Evolutionary conservation across 2,113 vertebrate species (phyloP), one percentile per base, ranked within the genome.

Genomic region (Hystrix cristata): DNA sequence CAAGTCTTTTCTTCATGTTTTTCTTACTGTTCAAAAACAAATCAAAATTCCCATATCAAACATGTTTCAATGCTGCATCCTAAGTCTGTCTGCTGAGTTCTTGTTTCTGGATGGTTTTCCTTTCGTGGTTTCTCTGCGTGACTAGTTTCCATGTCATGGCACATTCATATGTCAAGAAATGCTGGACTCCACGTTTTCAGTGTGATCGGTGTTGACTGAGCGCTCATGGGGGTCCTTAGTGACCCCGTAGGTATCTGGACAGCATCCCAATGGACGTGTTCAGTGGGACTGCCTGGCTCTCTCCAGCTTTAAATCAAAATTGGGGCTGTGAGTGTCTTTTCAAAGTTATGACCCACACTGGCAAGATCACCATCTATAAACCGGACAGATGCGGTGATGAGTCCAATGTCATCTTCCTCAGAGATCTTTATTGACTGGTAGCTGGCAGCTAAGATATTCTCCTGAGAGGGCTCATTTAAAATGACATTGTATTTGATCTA

Each of bases 221-320:
- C 99, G 98, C 90, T 99, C 99, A 0, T 99, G 99, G 97, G 99
- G 99, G 94, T 99, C 94, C 98, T 96, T 62, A 99, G 98, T 93
- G 99, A 97, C 92, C 99, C 98, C 99, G 72, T 2, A 99, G 97
- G 98, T 99, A 98, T 97, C 97, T 99, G 59, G 99, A 99, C 0
- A 98, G 99, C 99, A 99, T 99, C 90, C 99, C 99, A 81, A 98
- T 97, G 21, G 99, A 99, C 46, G 99, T 99, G 98, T 99, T 99
- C 95, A 99, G 98, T n/a, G 99, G 98, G 98, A 99, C 99, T 90
- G 99, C 98, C 85, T 99, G 99, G 98, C 99, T 99, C 94, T 99
- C 99, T 99, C 98, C 98, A 99, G 98, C 95, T 97, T 99, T 96
- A 99, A 98, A 12, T 59, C 99, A 95, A 99, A 98, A 97, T 99